Evolutionary conservation across 2,113 vertebrate genomes (phyloP).

Genomic region (Circaetus cinerascens): DNA sequence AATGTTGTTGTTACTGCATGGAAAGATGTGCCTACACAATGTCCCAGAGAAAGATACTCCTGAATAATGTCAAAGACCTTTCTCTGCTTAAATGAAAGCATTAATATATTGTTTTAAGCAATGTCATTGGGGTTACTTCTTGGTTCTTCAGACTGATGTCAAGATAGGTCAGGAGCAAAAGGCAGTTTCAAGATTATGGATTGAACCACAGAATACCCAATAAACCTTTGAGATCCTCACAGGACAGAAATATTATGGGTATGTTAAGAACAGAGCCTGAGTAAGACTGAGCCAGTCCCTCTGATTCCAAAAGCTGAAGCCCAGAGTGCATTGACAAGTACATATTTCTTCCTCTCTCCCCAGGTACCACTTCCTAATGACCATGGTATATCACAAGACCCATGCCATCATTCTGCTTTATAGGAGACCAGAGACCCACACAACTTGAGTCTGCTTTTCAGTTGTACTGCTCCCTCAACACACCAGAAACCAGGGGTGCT

Average conservation of each 20-base stretch:
- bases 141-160: neutral
- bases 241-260: neutral
- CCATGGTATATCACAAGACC: neutral
- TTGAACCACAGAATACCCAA: neutral
- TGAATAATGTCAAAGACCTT: neutral
- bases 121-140: neutral
- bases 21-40: neutral
- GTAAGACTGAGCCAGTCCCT: neutral
- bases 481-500: neutral
- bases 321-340: neutral
- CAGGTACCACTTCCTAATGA: neutral
- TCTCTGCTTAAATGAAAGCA: neutral
- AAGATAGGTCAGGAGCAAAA: neutral
- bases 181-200: neutral
- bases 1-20: neutral
- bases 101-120: neutral
- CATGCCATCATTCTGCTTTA: neutral
- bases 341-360: neutral
- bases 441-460: neutral
- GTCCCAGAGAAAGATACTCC: neutral
- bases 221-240: neutral
- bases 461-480: neutral
- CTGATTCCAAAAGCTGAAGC: neutral
- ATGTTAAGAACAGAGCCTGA: neutral
- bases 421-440: neutral